Percentiles rank a stretch among this genome's conserved stretches.
phyloP scores from a whole-genome alignment of 2,888 invertebrate genomes.

The Catocala sponsa region DNA sequence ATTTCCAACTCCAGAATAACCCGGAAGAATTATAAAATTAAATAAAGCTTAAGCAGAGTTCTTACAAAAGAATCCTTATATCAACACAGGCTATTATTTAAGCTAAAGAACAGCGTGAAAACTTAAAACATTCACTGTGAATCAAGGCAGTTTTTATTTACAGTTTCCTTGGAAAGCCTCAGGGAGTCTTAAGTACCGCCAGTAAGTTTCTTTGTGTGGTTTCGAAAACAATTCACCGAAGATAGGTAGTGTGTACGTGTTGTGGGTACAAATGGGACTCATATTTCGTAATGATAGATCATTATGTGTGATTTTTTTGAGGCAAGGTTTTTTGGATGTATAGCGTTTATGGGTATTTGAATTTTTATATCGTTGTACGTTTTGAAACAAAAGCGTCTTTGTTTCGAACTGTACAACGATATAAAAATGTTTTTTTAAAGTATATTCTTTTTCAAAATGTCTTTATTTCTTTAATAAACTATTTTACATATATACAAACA shows the following conservation, averaged over 20 bases:
- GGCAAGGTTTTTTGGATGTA: not conserved
- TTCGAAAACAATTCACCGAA: slow-evolving; percentile 31
- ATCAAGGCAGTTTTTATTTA: slow-evolving; percentile 48
- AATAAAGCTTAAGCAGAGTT: slow-evolving; percentile 32
- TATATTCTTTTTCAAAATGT: no score
- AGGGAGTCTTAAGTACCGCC: slow-evolving; percentile 25
- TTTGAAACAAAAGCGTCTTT: no score
- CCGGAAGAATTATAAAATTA: slow-evolving; percentile 45
- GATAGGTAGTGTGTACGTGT: slow-evolving; percentile 21
- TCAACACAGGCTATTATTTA: slow-evolving; percentile 34
- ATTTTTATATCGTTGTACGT: not conserved
- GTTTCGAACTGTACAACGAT: no score
- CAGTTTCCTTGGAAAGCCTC: slow-evolving; percentile 21
- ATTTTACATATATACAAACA: no score
- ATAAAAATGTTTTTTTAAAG: no score
- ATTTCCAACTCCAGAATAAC: slow-evolving; percentile 6
- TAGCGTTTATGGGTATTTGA: not conserved
- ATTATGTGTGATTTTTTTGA: slow-evolving; percentile 24
- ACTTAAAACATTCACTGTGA: slow-evolving; percentile 44
- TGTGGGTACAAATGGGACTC: slow-evolving; percentile 15
- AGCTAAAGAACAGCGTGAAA: slow-evolving; percentile 32
- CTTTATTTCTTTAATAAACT: no score
- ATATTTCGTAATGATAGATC: slow-evolving; percentile 25
- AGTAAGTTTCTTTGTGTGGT: slow-evolving; percentile 29
- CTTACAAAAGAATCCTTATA: slow-evolving; percentile 17